phyloP scores from a whole-genome alignment of 2,888 invertebrate species.

The Aspidiotus rigidus region DNA sequence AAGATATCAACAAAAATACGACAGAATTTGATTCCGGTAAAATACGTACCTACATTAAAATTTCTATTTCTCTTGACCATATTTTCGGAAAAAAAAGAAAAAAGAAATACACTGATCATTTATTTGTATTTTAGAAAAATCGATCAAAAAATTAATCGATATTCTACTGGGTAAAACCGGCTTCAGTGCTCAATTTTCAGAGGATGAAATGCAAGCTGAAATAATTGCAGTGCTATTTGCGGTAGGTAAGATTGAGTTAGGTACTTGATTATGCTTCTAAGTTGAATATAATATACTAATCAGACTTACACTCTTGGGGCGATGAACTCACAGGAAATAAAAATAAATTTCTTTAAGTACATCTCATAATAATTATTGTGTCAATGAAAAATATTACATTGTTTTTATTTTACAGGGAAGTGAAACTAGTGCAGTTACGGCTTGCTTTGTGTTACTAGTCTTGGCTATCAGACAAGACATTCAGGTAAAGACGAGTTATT shows the following conservation, averaged over 20 bases:
- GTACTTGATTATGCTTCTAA: too few relatives aligned
- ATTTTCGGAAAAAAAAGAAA: too few relatives aligned
- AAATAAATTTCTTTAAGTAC: too few relatives aligned
- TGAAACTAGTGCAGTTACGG: slow-evolving; percentile 41
- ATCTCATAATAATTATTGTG: too few relatives aligned
- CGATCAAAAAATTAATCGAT: slow-evolving; percentile 36
- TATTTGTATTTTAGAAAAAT: slow-evolving; percentile 25
- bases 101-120: too few relatives aligned
- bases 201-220: slow-evolving; percentile 36
- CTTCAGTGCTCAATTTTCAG: slow-evolving; percentile 33
- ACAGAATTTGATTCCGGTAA: background rate
- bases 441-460: slow-evolving; percentile 39
- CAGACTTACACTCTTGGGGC: too few relatives aligned
- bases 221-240: slow-evolving; percentile 37
- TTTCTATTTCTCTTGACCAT: background rate
- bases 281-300: too few relatives aligned
- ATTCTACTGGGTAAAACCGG: slow-evolving; percentile 29
- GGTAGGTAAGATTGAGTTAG: slow-evolving; percentile 31
- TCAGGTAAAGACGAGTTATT: slow-evolving; percentile 38
- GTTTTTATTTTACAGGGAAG: slow-evolving; percentile 37
- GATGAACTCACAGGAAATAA: too few relatives aligned
- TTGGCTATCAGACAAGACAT: slow-evolving; percentile 40
- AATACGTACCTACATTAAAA: background rate
- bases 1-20: background rate
- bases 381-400: background rate